Base-by-base conservation (phyloP, 2,888 invertebrate genomes). In the Magallana nippona region DNA sequence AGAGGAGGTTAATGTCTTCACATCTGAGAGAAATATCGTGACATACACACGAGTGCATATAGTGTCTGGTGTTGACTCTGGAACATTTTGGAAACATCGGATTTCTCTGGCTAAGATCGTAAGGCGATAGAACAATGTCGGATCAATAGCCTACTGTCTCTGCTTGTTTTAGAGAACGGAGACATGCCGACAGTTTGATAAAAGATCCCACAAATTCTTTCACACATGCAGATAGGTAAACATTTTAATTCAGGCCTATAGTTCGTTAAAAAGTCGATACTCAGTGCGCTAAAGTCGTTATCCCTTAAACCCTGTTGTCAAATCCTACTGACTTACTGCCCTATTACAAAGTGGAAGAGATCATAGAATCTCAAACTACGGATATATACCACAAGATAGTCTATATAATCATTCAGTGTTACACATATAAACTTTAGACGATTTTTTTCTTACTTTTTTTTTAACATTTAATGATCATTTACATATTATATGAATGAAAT, bases 191-290 rank as follows among this genome's bases (percentile, higher is more conserved):
- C 15, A 71, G 27, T 44, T 44, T 22, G 71, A 71, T 71, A 71
- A 71, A n/a, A 71, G 63, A 71, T 71, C 32, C 13, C n/a, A 19
- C 22, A 71, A 71, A 13, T 13, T 15, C 10, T 71, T 32, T 27
- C 32, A 15, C 32, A 71, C 22, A 22, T 71, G 71, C 27, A 71
- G 22, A 71, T 71, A 71, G 71, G 71, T 71, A 71, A 71, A 60
- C n/a, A 60, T n/a, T 17, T 60, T n/a, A 60, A 15, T 60, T 60
- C 60, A n/a, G 60, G 60, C 60, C 60, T 60, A 60, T n/a, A 60
- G 60, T 60, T 60, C 15, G 15, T 17, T 15, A 8, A 60, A 60
- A 60, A 60, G n/a, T n/a, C 60, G n/a, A 60, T 60, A 60, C 10
- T n/a, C n/a, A 3, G 17, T 15, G 8, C 60, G 60, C 11, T n/a